These are phyloP conservation scores for Adelognathus sp. DNA, from an alignment of 2,888 invertebrate genomes.

Conservation along the genomic window DNA sequence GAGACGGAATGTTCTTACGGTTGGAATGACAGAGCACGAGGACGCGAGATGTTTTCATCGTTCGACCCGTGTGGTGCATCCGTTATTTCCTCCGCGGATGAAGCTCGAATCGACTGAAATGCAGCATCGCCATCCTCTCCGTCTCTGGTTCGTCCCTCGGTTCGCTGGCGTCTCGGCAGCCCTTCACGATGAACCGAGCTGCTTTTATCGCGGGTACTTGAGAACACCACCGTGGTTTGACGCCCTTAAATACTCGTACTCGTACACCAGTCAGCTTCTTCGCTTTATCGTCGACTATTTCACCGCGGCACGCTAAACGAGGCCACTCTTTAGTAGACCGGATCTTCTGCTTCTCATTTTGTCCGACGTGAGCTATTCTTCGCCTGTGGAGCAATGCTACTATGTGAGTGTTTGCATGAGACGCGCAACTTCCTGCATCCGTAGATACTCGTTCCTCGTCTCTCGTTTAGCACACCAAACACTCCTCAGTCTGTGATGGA, in stretches of 20 bases:
- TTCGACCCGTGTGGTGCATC: neutral
- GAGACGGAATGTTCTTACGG: neutral
- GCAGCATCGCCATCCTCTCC: slow-evolving; percentile 38
- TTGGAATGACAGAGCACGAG: neutral
- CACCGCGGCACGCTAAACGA: slow-evolving; percentile 63
- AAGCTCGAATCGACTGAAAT: neutral
- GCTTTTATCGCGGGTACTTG: slow-evolving; percentile 66
- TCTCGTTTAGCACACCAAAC: slow-evolving; percentile 20
- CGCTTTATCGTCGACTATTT: slow-evolving; percentile 67
- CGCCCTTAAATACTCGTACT: slow-evolving; percentile 60
- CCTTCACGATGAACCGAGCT: slow-evolving; percentile 55
- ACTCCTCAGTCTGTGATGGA: neutral
- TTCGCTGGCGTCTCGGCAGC: slow-evolving; percentile 27
- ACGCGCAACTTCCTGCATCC: slow-evolving; percentile 8
- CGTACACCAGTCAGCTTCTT: slow-evolving; percentile 61
- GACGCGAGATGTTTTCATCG: neutral
- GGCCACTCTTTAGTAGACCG: slow-evolving; percentile 68
- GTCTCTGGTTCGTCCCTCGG: slow-evolving; percentile 38
- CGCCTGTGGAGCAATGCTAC: neutral
- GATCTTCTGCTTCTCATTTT: slow-evolving; percentile 48
- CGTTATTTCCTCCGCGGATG: neutral
- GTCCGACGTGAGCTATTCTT: neutral
- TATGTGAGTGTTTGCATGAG: neutral
- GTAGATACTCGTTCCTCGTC: slow-evolving; percentile 18
- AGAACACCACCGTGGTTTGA: slow-evolving; percentile 64